A percentile compares a stretch with the other conserved stretches of the same genome.
These are phyloP conservation scores for Helleia helle DNA, from an alignment of 2,888 invertebrate species.

Conservation along the genomic window DNA sequence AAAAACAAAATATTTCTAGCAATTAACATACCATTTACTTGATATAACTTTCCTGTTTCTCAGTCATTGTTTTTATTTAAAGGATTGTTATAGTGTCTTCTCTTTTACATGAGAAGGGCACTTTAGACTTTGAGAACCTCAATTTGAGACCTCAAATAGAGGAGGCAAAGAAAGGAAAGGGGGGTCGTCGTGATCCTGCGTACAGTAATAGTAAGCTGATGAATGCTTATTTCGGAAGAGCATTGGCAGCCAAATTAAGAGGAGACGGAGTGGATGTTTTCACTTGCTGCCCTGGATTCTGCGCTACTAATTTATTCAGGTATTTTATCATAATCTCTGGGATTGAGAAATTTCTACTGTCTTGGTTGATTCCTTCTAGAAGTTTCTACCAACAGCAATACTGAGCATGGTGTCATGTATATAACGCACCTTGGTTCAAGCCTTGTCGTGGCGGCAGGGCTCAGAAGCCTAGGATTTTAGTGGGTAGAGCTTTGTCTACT, in stretches of 20 bases:
- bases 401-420: too few relatives aligned
- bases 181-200: slow-evolving; percentile 63
- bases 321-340: too few relatives aligned
- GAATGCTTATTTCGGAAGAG: slow-evolving; percentile 80
- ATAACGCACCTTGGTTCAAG: too few relatives aligned
- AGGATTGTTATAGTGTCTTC: slow-evolving; percentile 84
- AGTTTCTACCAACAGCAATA: too few relatives aligned
- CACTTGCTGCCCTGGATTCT: slow-evolving; percentile 85
- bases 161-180: slow-evolving; percentile 40
- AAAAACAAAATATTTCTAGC: too few relatives aligned
- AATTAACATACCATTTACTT: too few relatives aligned
- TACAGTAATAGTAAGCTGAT: slow-evolving; percentile 87
- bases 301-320: slow-evolving; percentile 83
- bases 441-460: too few relatives aligned
- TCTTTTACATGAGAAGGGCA: slow-evolving; percentile 79
- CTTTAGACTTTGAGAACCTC: slow-evolving; percentile 79
- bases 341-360: too few relatives aligned
- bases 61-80: slow-evolving; percentile 12
- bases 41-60: background rate
- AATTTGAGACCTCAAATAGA: slow-evolving; percentile 72
- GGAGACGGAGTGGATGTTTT: slow-evolving; percentile 77
- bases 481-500: too few relatives aligned
- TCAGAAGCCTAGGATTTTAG: too few relatives aligned
- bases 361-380: too few relatives aligned
- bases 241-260: slow-evolving; percentile 73